Evolutionary conservation across 1,140 invertebrate genomes (phyloP).

Genomic region (Drosophila saltans): DNA sequence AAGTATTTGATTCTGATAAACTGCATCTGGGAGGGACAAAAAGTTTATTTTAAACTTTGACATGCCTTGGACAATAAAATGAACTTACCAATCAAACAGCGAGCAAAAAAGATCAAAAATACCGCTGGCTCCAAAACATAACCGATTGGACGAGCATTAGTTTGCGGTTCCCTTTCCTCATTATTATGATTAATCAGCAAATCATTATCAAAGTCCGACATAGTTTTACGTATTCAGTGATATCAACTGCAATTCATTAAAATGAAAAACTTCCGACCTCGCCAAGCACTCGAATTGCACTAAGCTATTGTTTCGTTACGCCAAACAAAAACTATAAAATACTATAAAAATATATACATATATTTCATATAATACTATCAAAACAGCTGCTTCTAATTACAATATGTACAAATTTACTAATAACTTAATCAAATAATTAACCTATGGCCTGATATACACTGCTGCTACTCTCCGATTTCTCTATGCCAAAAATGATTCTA

Average conservation of each 20-base stretch:
- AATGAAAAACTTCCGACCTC: not conserved
- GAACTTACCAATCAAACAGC: constrained; percentile 65
- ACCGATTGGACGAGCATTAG: not conserved
- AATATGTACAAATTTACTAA: constrained; percentile 2
- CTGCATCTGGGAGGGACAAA: constrained; percentile 57
- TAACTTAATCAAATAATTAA: constrained; percentile 22
- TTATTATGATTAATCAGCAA: not conserved
- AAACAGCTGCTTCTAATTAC: not conserved
- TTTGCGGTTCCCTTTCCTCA: not conserved
- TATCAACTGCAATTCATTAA: not conserved
- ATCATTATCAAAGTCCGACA: not conserved
- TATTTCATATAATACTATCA: constrained; percentile 1
- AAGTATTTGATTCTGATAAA: constrained; percentile 78
- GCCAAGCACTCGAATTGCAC: not conserved
- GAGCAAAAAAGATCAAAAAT: constrained; percentile 69
- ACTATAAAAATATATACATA: not conserved
- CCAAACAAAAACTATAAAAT: not conserved
- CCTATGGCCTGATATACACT: constrained; percentile 52
- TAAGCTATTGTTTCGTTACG: not conserved
- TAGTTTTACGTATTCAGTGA: not conserved
- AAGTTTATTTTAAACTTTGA: not conserved
- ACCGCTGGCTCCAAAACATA: constrained; percentile 71
- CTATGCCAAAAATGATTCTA: constrained; percentile 58
- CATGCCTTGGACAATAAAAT: not conserved
- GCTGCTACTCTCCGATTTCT: constrained; percentile 42